Evolutionary conservation across 2,888 invertebrate species (phyloP).

Genomic region (Stenodera caucasica): DNA sequence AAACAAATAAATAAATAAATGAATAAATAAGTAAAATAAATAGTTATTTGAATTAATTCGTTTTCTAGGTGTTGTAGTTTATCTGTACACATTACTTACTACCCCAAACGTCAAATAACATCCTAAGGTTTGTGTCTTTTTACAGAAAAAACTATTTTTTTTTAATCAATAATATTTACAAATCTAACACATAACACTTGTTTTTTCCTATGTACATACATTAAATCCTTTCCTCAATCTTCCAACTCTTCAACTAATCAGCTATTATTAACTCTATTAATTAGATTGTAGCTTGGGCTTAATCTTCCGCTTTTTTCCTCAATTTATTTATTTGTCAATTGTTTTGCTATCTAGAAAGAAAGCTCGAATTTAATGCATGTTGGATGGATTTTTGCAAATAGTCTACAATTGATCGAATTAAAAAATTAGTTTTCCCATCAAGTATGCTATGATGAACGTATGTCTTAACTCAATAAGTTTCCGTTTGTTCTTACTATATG

Average conservation of each 20-base stretch:
- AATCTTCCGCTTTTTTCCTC: too few relatives aligned
- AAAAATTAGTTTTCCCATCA: too few relatives aligned
- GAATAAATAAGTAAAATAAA: slow-evolving; percentile 14
- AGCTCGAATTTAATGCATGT: too few relatives aligned
- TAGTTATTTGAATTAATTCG: slow-evolving; percentile 42
- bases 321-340: too few relatives aligned
- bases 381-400: too few relatives aligned
- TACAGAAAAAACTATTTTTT: not conserved
- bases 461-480: too few relatives aligned
- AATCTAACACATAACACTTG: slow-evolving; percentile 1
- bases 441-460: too few relatives aligned
- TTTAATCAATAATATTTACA: not conserved
- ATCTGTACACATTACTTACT: slow-evolving; percentile 47
- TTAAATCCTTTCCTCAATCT: not conserved
- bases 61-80: slow-evolving; percentile 46
- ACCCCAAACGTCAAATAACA: slow-evolving; percentile 40
- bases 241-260: not conserved
- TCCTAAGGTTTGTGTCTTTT: slow-evolving; percentile 41
- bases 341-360: too few relatives aligned
- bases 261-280: too few relatives aligned
- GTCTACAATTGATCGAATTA: too few relatives aligned
- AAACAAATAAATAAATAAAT: slow-evolving; percentile 19
- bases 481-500: too few relatives aligned
- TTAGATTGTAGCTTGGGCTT: too few relatives aligned
- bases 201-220: not conserved